Percentiles rank a stretch among this genome's conserved stretches.
Evolutionary conservation across 1,140 invertebrate species (phyloP).

Genomic region (Holcopasites calliopsidis): DNA sequence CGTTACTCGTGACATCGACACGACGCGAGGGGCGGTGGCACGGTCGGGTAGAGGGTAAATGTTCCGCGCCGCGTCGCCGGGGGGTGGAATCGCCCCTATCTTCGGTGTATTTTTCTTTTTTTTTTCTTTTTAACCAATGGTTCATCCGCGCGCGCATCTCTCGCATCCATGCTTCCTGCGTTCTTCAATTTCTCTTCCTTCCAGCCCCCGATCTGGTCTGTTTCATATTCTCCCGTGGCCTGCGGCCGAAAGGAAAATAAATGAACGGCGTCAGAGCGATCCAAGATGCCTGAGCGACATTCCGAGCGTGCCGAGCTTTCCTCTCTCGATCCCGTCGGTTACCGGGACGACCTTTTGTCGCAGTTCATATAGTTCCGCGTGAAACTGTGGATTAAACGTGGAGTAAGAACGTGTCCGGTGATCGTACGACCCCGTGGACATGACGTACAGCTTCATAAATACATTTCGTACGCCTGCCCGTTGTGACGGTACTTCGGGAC

Average conservation of each 20-base stretch:
- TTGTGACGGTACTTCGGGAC: constrained; percentile 26
- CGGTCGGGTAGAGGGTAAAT: constrained; percentile 45
- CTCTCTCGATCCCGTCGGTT: no score
- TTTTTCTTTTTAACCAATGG: neutral
- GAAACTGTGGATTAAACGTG: no score
- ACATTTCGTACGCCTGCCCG: constrained; percentile 4
- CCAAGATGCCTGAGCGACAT: neutral
- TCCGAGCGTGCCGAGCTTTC: no score
- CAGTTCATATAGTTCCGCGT: no score
- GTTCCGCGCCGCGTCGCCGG: constrained; percentile 29
- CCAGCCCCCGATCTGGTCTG: no score
- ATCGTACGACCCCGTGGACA: no score
- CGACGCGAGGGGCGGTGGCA: constrained; percentile 14
- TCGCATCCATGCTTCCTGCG: neutral
- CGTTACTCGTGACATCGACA: constrained; percentile 45
- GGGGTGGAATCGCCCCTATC: constrained; percentile 38
- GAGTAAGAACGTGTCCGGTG: no score
- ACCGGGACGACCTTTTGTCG: no score
- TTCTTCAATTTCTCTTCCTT: neutral
- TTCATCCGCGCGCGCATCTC: constrained; percentile 1
- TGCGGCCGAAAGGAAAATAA: neutral
- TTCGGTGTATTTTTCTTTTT: neutral
- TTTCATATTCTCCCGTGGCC: neutral
- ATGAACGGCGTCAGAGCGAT: neutral
- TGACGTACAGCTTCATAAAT: constrained; percentile 20